A percentile compares a stretch with the other conserved stretches of the same genome.
Conservation (phyloP, 2,797 vertebrate genomes). For the Falco biarmicus region DNA sequence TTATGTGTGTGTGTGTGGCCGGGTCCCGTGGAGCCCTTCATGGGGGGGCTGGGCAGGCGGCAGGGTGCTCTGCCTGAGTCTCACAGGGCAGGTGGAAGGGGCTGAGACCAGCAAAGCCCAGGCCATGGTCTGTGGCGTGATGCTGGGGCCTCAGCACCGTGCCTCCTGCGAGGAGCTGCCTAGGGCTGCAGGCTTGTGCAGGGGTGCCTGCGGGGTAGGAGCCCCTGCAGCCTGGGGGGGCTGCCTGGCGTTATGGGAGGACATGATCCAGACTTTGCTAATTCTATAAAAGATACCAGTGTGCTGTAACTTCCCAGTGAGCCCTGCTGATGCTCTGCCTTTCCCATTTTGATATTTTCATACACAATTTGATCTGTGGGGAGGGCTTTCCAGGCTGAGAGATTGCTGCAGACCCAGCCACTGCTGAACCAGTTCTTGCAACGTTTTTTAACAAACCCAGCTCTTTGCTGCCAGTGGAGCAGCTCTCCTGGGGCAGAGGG, state of each 20-base stretch:
- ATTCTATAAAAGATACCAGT: neutral
- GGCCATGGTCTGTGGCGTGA: fast-evolving
- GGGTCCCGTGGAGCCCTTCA: fast-evolving
- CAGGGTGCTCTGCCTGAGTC: neutral
- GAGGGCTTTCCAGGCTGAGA: neutral
- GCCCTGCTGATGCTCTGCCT: neutral
- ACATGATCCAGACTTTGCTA: neutral
- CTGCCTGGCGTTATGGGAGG: neutral
- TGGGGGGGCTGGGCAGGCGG: neutral
- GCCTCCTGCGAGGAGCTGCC: neutral
- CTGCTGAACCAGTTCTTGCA: neutral
- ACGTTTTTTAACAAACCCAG: neutral
- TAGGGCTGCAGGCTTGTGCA: neutral
- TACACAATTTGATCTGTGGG: neutral
- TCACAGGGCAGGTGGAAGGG: neutral
- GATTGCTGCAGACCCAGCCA: neutral
- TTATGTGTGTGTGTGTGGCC: neutral
- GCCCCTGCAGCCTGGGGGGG: neutral
- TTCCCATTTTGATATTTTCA: neutral
- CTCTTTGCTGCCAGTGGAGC: neutral
- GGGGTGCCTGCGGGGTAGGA: neutral
- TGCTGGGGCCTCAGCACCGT: neutral
- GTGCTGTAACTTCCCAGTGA: neutral
- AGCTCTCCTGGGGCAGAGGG: neutral
- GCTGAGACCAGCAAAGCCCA: neutral